These are phyloP conservation scores for Peromyscus melanophrys DNA, from an alignment of 2,797 vertebrate genomes.

Conservation along the genomic window DNA sequence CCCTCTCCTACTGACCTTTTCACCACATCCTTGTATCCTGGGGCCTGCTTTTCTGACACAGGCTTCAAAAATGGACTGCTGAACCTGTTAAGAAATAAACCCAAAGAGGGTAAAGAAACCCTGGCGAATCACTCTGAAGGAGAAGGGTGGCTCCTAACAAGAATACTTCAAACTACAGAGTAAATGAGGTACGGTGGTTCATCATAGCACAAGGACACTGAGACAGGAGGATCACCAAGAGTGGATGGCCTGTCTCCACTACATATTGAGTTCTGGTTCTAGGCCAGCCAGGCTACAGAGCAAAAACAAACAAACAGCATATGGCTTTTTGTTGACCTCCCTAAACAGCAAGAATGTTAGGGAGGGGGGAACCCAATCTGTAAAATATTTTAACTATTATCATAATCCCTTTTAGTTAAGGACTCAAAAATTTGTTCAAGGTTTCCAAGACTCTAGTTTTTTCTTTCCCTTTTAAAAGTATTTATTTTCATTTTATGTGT, in stretches of 20 bases:
- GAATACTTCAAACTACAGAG: background rate
- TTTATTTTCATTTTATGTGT: background rate
- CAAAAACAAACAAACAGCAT: too few relatives aligned
- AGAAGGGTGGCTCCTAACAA: background rate
- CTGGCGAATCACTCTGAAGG: background rate
- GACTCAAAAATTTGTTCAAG: slow-evolving; percentile 23
- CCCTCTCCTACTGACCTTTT: slow-evolving; percentile 93
- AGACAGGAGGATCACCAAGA: background rate
- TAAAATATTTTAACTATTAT: slow-evolving; percentile 51
- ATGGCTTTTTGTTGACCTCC: background rate
- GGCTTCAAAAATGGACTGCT: slow-evolving; percentile 94
- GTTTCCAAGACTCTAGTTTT: background rate
- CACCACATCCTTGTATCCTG: slow-evolving; percentile 97
- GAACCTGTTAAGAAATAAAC: slow-evolving; percentile 87
- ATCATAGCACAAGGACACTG: background rate
- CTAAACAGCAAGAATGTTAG: background rate
- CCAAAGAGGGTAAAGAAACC: slow-evolving; percentile 69
- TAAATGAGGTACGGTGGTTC: too few relatives aligned
- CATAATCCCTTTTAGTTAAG: slow-evolving; percentile 13
- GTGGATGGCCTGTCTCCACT: background rate
- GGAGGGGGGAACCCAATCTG: background rate
- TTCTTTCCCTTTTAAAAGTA: background rate
- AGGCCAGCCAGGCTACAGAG: background rate
- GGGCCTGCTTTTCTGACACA: slow-evolving; percentile 96
- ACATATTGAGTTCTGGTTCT: background rate